These are phyloP conservation scores for Eremobia ochroleuca DNA, from an alignment of 2,888 invertebrate genomes.

Conservation along the genomic window DNA sequence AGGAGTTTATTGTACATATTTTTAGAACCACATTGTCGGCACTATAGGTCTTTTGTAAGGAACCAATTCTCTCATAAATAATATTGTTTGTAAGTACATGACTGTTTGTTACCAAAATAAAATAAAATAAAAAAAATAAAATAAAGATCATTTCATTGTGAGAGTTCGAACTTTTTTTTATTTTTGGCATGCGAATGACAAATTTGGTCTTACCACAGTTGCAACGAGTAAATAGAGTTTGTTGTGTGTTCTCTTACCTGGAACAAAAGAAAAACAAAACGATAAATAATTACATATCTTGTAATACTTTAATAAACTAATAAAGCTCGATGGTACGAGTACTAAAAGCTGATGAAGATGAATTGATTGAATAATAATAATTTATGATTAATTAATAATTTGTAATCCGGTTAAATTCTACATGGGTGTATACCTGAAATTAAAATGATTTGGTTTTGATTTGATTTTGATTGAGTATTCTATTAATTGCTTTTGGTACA, in stretches of 20 bases:
- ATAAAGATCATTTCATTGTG: neutral
- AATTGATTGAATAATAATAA: neutral
- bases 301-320: neutral
- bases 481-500: neutral
- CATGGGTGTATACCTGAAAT: no score
- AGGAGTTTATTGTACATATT: no score
- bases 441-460: no score
- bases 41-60: no score
- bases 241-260: slow-evolving; percentile 12
- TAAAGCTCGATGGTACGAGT: neutral
- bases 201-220: neutral
- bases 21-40: no score
- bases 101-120: no score
- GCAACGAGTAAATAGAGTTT: neutral
- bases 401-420: no score
- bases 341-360: neutral
- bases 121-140: no score
- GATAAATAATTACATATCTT: neutral
- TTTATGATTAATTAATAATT: no score
- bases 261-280: neutral
- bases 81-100: no score
- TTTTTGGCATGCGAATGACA: neutral
- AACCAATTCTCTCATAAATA: no score
- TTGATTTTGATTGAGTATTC: neutral
- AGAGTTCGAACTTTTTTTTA: neutral